Evolutionary conservation across 2,113 vertebrate genomes (phyloP).

Genomic region (Corvus hawaiiensis): DNA sequence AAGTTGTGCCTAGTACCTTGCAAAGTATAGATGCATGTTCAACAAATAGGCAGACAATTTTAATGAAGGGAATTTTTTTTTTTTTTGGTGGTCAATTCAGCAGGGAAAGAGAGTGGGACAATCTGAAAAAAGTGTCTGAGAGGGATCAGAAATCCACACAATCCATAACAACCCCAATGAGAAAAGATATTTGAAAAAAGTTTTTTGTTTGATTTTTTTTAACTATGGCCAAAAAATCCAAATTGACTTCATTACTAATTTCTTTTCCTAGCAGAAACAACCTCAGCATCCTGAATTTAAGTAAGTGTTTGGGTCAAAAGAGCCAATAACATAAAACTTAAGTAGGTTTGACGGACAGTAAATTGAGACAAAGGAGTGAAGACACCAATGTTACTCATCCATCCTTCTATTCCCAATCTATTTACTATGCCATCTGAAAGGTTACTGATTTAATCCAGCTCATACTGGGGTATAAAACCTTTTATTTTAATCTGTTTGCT

Average conservation of each 20-base stretch:
- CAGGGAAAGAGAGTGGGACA: neutral
- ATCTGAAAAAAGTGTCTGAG: neutral
- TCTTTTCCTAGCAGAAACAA: neutral
- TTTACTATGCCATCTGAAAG: neutral
- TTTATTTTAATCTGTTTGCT: neutral
- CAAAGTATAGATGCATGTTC: neutral
- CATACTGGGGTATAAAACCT: neutral
- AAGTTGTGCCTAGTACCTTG: neutral
- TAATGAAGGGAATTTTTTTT: neutral
- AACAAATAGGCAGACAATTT: neutral
- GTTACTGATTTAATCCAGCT: neutral
- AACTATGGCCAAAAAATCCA: neutral
- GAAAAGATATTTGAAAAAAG: neutral
- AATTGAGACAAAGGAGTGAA: neutral
- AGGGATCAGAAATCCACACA: neutral
- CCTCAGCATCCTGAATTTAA: neutral
- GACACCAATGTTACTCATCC: neutral
- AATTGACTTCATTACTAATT: neutral
- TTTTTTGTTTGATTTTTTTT: neutral
- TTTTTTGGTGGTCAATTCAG: neutral
- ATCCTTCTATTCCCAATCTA: neutral
- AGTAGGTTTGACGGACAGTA: neutral
- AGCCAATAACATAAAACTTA: neutral
- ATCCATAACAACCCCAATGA: neutral
- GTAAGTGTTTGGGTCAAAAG: neutral